Evolutionary conservation across 2,888 invertebrate species (phyloP).

Genomic region (Mesochorus sp.): DNA sequence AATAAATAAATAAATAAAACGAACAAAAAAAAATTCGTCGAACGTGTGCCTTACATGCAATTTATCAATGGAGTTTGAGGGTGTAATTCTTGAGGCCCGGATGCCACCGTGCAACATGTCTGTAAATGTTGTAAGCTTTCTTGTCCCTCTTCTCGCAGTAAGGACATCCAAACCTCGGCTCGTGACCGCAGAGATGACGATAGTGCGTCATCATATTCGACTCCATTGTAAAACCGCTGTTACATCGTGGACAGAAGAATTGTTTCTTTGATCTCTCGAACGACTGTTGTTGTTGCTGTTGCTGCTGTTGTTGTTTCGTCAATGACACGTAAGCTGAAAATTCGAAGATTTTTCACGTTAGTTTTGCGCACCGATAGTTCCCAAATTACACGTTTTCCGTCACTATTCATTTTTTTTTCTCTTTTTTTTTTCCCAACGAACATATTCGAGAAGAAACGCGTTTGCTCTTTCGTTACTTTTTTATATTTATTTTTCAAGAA

Average conservation of each 20-base stretch:
- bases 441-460: constrained; percentile 18
- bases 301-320: constrained; percentile 35
- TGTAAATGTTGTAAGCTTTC: constrained; percentile 73
- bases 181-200: constrained; percentile 74
- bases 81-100: constrained; percentile 65
- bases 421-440: neutral
- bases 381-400: constrained; percentile 7
- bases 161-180: constrained; percentile 73
- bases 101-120: constrained; percentile 74
- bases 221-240: constrained; percentile 67
- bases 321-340: constrained; percentile 48
- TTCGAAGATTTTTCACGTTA: constrained; percentile 34
- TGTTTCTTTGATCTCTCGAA: constrained; percentile 56
- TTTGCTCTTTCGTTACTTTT: neutral
- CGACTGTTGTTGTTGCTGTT: constrained; percentile 6
- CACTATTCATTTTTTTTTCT: neutral
- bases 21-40: neutral
- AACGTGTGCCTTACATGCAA: constrained; percentile 35
- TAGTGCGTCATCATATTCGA: constrained; percentile 74
- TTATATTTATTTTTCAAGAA: constrained; percentile 13
- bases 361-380: neutral
- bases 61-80: constrained; percentile 67
- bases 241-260: constrained; percentile 63
- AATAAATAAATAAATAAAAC: no score
- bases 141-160: constrained; percentile 74